These are phyloP conservation scores for Poecilia wingei DNA, from an alignment of 2,797 vertebrate genomes.

Conservation along the genomic window DNA sequence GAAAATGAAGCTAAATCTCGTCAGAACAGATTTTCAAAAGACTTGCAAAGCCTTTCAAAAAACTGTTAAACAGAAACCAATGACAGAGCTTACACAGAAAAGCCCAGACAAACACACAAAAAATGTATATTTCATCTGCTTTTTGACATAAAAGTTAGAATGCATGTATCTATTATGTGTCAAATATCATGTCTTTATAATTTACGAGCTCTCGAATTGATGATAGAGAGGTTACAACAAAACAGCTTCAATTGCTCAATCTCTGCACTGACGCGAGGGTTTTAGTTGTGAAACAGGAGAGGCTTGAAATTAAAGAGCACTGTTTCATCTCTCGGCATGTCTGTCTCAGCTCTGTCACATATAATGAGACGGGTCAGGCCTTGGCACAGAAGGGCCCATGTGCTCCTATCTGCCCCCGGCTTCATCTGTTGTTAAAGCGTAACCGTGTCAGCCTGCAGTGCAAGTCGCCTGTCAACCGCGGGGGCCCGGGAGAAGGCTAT, in stretches of 20 bases:
- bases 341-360: constrained; percentile 71
- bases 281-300: constrained; percentile 66
- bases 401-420: constrained; percentile 58
- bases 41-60: background rate
- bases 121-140: background rate
- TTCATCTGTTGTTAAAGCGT: constrained; percentile 66
- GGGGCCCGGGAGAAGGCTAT: constrained; percentile 63
- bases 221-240: constrained; percentile 19
- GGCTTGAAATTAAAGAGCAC: constrained; percentile 71
- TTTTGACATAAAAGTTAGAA: background rate
- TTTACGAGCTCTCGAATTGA: constrained; percentile 21
- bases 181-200: constrained; percentile 1
- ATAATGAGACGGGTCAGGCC: constrained; percentile 69
- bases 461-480: constrained; percentile 65
- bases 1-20: constrained; percentile 5
- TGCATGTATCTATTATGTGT: background rate
- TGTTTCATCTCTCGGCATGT: constrained; percentile 70
- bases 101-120: background rate
- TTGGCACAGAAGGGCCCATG: constrained; percentile 51
- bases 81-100: background rate
- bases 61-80: background rate
- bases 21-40: background rate
- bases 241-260: constrained; percentile 18
- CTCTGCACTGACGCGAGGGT: constrained; percentile 27
- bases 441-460: constrained; percentile 56